A percentile compares a stretch with the other conserved stretches of the same genome.
These are phyloP conservation scores for Heliconius sara DNA, from an alignment of 2,888 invertebrate genomes.

Conservation along the genomic window DNA sequence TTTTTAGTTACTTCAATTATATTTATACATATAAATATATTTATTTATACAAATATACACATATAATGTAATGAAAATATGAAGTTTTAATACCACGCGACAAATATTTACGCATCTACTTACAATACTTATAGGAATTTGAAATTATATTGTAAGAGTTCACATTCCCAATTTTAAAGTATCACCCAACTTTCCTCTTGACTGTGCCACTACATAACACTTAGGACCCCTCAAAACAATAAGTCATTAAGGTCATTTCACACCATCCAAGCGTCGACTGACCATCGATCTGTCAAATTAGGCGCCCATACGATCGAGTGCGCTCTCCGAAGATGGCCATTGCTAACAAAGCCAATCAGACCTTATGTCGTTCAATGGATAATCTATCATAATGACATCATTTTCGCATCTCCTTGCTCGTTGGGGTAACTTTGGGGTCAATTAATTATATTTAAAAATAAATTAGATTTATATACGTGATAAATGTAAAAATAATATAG, in stretches of 20 bases:
- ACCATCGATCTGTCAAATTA: slow-evolving; percentile 83
- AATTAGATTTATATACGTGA: background rate
- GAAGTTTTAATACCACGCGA: too few species aligned
- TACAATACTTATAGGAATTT: background rate
- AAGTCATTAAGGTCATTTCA: slow-evolving; percentile 68
- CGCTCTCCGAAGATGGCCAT: slow-evolving; percentile 70
- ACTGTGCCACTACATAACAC: slow-evolving; percentile 20
- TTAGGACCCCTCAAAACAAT: slow-evolving; percentile 32
- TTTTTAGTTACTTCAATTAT: too few species aligned
- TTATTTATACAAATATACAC: too few species aligned
- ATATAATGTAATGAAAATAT: too few species aligned
- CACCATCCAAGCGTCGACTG: slow-evolving; percentile 56
- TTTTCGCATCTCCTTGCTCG: slow-evolving; percentile 71
- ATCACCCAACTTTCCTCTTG: background rate
- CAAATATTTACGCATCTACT: background rate
- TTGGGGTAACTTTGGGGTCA: slow-evolving; percentile 58
- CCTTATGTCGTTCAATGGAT: slow-evolving; percentile 72
- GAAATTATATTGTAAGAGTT: background rate
- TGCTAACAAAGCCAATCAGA: slow-evolving; percentile 82
- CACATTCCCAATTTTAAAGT: background rate
- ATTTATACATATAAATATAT: too few species aligned
- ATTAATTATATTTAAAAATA: background rate
- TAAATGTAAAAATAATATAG: background rate
- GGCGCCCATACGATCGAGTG: slow-evolving; percentile 65
- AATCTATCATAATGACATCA: slow-evolving; percentile 83